Evolutionary conservation across 2,113 vertebrate genomes (phyloP).

Genomic region (Cacatua alba): DNA sequence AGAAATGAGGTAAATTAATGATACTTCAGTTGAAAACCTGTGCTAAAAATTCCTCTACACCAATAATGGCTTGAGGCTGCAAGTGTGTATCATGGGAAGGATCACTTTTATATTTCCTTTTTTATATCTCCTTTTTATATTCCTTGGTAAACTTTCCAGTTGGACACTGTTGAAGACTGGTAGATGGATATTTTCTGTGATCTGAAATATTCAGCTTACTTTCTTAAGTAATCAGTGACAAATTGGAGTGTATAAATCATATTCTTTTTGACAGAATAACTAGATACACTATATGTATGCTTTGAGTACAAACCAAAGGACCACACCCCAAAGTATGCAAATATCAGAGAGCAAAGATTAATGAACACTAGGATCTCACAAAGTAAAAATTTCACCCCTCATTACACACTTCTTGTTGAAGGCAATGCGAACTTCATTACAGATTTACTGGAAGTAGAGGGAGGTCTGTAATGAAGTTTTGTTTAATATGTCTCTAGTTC

Average conservation of each 20-base stretch:
- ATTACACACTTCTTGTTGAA: neutral
- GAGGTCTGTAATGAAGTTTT: neutral
- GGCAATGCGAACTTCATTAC: neutral
- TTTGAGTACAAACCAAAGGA: neutral
- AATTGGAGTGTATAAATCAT: neutral
- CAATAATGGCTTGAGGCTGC: neutral
- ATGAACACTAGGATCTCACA: neutral
- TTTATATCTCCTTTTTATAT: neutral
- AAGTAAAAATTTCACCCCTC: neutral
- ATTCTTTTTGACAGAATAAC: neutral
- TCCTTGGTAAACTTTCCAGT: neutral
- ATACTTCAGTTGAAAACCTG: neutral
- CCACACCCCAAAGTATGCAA: neutral
- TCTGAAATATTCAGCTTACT: neutral
- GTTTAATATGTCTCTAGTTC: neutral
- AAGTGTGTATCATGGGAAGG: neutral
- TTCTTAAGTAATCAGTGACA: neutral
- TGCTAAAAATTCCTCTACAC: neutral
- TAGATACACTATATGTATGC: neutral
- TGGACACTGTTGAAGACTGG: neutral
- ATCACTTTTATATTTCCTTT: neutral
- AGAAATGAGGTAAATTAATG: neutral
- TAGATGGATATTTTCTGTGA: neutral
- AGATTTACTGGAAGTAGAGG: neutral
- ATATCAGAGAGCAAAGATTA: neutral